Evolutionary conservation across 1,140 invertebrate genomes (phyloP).

Genomic region (Temnothorax longispinosus): DNA sequence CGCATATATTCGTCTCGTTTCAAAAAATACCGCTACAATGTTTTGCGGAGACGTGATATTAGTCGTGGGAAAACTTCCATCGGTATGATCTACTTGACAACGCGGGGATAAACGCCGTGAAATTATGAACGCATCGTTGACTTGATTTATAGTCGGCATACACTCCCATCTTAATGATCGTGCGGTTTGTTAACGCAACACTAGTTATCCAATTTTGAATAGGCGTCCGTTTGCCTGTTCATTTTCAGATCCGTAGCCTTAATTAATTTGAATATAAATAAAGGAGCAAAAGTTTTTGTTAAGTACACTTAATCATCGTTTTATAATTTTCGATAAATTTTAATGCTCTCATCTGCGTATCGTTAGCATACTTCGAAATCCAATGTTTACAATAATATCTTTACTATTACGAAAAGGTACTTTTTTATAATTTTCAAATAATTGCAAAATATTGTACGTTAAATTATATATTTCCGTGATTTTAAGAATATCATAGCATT

Average conservation of each 20-base stretch:
- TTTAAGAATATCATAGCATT: background rate
- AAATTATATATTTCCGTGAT: background rate
- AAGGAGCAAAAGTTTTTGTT: background rate
- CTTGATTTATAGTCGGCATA: slow-evolving; percentile 26
- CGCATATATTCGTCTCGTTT: background rate
- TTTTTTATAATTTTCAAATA: background rate
- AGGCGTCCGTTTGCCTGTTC: background rate
- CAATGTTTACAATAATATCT: background rate
- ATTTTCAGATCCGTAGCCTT: background rate
- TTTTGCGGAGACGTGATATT: slow-evolving; percentile 24
- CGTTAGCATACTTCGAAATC: background rate
- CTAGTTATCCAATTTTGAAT: background rate
- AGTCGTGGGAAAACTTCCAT: slow-evolving; percentile 26
- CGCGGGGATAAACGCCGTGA: background rate
- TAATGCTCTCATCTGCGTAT: background rate
- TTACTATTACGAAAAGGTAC: background rate
- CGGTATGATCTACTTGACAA: slow-evolving; percentile 38
- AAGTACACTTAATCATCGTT: background rate
- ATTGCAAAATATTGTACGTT: background rate
- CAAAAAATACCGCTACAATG: slow-evolving; percentile 33
- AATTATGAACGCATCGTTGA: slow-evolving; percentile 51
- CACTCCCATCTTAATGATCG: background rate
- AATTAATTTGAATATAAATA: background rate
- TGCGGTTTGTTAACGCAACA: slow-evolving; percentile 12
- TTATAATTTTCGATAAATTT: background rate